These are phyloP conservation scores for Alectoris magna DNA, from an alignment of 2,797 vertebrate species.

Conservation along the genomic window DNA sequence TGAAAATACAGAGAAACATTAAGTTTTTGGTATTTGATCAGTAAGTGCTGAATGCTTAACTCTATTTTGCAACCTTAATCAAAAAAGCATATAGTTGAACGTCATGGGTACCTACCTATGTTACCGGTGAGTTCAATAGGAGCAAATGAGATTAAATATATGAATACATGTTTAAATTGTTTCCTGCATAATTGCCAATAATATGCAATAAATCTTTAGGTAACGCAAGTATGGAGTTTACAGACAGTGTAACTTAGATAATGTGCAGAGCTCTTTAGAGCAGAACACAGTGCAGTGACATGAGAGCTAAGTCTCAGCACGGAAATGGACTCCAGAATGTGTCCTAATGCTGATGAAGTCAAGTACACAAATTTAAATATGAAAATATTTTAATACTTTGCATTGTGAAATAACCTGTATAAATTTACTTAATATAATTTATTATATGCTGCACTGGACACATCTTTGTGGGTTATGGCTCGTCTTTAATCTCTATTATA, in stretches of 20 bases:
- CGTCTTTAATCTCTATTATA: background rate
- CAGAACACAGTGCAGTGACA: background rate
- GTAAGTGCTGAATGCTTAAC: background rate
- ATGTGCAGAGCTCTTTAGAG: background rate
- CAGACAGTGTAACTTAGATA: rapidly evolving
- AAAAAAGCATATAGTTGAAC: background rate
- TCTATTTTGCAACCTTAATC: background rate
- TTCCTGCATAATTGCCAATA: background rate
- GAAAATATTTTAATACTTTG: background rate
- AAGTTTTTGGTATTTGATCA: background rate
- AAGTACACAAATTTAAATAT: background rate
- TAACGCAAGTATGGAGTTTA: background rate
- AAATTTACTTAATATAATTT: background rate
- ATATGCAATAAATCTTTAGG: background rate
- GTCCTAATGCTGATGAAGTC: background rate
- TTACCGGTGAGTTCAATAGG: background rate
- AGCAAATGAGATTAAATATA: background rate
- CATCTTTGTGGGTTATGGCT: background rate
- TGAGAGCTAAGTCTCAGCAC: background rate
- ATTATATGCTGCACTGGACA: background rate
- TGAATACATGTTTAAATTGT: background rate
- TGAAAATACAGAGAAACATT: background rate
- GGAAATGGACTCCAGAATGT: background rate
- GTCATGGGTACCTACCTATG: background rate
- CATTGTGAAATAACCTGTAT: background rate